Evolutionary conservation across 2,113 vertebrate species (phyloP).

Genomic region (Salvator merianae): DNA sequence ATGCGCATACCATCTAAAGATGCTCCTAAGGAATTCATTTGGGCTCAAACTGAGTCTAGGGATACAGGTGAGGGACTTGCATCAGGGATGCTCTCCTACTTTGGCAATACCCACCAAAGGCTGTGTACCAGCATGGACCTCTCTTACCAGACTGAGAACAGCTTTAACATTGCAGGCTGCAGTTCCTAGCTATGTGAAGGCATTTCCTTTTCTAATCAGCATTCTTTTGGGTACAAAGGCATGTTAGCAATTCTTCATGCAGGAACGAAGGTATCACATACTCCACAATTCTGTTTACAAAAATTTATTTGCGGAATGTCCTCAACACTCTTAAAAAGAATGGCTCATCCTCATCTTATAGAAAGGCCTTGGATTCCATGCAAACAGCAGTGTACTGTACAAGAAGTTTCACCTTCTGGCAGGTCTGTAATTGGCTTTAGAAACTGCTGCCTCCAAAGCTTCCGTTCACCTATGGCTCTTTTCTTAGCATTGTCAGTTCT

Average conservation of each 20-base stretch:
- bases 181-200: slow-evolving; percentile 59
- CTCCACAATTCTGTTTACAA: slow-evolving; percentile 40
- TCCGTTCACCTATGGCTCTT: slow-evolving; percentile 47
- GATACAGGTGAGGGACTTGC: background rate
- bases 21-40: background rate
- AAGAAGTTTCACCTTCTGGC: slow-evolving; percentile 38
- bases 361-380: slow-evolving; percentile 54
- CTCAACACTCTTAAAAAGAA: slow-evolving; percentile 55
- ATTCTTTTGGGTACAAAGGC: slow-evolving; percentile 24
- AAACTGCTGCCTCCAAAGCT: background rate
- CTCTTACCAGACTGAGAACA: background rate
- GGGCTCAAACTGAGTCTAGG: background rate
- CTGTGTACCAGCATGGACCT: background rate
- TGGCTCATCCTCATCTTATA: slow-evolving; percentile 44
- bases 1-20: background rate
- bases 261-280: slow-evolving; percentile 24
- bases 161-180: background rate
- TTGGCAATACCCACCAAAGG: background rate
- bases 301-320: slow-evolving; percentile 55
- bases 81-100: background rate
- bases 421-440: background rate
- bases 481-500: slow-evolving; percentile 46
- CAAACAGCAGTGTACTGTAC: slow-evolving; percentile 43
- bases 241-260: background rate
- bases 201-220: slow-evolving; percentile 51